Evolutionary conservation across 2,797 vertebrate genomes (phyloP).

Genomic region (Phoxinus dragarum): DNA sequence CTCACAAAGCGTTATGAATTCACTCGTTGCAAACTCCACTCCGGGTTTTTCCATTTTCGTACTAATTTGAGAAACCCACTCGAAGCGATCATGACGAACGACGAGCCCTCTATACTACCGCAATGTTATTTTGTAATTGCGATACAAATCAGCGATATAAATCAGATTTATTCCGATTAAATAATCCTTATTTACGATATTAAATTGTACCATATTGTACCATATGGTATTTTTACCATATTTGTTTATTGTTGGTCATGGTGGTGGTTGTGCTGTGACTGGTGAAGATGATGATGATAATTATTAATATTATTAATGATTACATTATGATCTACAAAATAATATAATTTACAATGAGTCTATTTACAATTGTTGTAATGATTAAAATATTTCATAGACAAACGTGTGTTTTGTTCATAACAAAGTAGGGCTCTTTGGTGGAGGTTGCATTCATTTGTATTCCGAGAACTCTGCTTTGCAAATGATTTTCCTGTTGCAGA

Average conservation of each 20-base stretch:
- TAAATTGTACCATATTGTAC: no score
- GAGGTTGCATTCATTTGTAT: constrained; percentile 25
- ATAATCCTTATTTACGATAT: neutral
- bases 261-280: neutral
- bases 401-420: constrained; percentile 3
- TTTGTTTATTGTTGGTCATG: neutral
- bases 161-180: no score
- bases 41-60: neutral
- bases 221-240: no score
- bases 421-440: neutral
- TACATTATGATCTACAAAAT: neutral
- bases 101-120: rapidly evolving
- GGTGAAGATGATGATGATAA: neutral
- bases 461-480: constrained; percentile 4
- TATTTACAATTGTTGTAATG: neutral
- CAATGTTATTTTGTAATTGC: neutral
- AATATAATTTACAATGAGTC: neutral
- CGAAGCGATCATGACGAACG: neutral
- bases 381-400: neutral
- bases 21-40: neutral
- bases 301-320: neutral
- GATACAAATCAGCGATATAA: no score
- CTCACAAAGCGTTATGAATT: neutral
- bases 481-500: constrained; percentile 66
- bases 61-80: neutral